These are phyloP conservation scores for Cryptocephalus primarius DNA, from an alignment of 2,888 invertebrate genomes.

Conservation along the genomic window DNA sequence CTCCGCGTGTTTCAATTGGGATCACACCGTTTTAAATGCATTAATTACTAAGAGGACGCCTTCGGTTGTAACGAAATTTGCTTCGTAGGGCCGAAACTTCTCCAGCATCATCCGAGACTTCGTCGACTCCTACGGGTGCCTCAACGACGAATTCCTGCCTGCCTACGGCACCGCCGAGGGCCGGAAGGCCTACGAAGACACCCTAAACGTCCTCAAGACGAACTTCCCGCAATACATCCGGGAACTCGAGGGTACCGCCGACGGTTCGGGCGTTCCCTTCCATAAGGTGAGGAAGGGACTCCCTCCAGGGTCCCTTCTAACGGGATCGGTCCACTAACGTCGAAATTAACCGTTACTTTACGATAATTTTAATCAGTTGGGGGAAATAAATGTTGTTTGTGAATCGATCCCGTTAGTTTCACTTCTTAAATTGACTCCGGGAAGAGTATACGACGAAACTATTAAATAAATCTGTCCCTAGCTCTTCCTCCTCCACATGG, in stretches of 20 bases:
- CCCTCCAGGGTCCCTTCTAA: no score
- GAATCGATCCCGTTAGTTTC: no score
- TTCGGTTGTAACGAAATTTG: neutral
- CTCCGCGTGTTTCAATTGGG: no score
- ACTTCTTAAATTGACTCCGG: neutral
- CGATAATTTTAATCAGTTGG: no score
- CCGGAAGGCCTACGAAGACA: constrained; percentile 60
- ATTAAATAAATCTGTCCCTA: constrained; percentile 31
- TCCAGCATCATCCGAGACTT: constrained; percentile 61
- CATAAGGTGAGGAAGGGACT: constrained; percentile 53
- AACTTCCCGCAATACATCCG: constrained; percentile 73
- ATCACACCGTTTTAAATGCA: no score
- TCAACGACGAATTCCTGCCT: constrained; percentile 58
- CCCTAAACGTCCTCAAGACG: constrained; percentile 53
- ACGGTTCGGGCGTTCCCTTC: constrained; percentile 75
- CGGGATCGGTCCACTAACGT: neutral
- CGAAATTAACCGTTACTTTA: no score
- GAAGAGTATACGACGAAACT: no score
- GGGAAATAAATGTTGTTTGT: no score
- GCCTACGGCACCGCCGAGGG: constrained; percentile 63
- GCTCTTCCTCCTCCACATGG: constrained; percentile 78
- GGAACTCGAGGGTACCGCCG: constrained; percentile 77
- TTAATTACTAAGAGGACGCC: no score
- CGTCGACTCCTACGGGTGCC: constrained; percentile 45
- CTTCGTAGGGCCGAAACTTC: constrained; percentile 66